phyloP scores from a whole-genome alignment of 2,797 vertebrate species.

The Enteromius fasciolatus region DNA sequence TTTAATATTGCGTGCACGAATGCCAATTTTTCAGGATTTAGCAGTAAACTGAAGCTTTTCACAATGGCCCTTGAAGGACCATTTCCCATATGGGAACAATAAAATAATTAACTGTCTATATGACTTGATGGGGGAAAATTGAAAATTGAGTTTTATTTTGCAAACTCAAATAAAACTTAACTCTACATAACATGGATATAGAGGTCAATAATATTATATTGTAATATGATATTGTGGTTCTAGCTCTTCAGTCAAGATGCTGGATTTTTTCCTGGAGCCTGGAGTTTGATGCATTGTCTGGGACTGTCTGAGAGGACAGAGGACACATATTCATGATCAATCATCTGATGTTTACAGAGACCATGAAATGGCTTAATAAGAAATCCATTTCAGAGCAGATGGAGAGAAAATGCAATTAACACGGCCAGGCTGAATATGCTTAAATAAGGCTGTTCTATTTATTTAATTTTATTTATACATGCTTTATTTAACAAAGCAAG shows the following conservation, averaged over 20 bases:
- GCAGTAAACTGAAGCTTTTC: neutral
- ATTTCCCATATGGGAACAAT: neutral
- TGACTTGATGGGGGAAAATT: neutral
- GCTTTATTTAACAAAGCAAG: too few relatives aligned
- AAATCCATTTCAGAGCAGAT: neutral
- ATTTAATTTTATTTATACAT: too few relatives aligned
- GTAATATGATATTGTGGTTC: too few relatives aligned
- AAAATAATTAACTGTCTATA: neutral
- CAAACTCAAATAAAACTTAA: too few relatives aligned
- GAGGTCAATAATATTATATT: too few relatives aligned
- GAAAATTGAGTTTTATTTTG: too few relatives aligned
- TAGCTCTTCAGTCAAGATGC: too few relatives aligned
- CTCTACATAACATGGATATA: too few relatives aligned
- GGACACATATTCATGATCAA: neutral
- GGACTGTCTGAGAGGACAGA: neutral
- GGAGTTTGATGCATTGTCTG: neutral
- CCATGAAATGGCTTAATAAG: neutral
- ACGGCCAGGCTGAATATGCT: neutral
- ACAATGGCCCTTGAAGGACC: too few relatives aligned
- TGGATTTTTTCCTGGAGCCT: too few relatives aligned
- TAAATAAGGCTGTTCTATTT: neutral
- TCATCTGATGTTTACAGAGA: neutral
- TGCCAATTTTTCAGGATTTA: neutral
- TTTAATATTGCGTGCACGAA: neutral
- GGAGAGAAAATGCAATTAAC: neutral